phyloP scores from a whole-genome alignment of 2,797 vertebrate species.

The Melanotaenia maccullochi region DNA sequence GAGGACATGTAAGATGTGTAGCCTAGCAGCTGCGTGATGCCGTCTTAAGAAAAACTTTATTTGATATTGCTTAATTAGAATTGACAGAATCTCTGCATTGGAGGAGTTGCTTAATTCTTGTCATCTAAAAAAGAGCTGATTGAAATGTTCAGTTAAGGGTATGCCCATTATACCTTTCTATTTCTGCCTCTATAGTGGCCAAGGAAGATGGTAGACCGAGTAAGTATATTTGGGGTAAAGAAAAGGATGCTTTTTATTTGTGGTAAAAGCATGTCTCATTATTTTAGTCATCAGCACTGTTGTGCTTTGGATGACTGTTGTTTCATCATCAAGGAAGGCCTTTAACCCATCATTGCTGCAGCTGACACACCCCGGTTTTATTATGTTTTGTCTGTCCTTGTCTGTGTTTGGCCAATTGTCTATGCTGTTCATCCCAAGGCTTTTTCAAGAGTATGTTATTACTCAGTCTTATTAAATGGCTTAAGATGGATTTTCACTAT shows the following conservation, averaged over 20 bases:
- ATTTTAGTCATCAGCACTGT: constrained; percentile 53
- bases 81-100: constrained; percentile 30
- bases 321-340: constrained; percentile 63
- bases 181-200: constrained; percentile 78
- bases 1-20: constrained; percentile 88
- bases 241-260: constrained; percentile 56
- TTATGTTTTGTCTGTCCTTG: constrained; percentile 51
- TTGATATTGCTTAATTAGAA: constrained; percentile 6
- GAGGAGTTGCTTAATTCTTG: constrained; percentile 16
- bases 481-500: constrained; percentile 58
- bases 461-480: constrained; percentile 38
- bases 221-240: constrained; percentile 74
- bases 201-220: constrained; percentile 52
- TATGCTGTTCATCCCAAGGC: constrained; percentile 49
- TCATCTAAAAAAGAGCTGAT: constrained; percentile 37
- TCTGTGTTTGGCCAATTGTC: constrained; percentile 45
- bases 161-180: constrained; percentile 71
- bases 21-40: background rate
- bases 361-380: constrained; percentile 40
- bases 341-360: constrained; percentile 64
- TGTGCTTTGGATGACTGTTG: constrained; percentile 61
- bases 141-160: constrained; percentile 52
- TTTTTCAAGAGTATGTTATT: constrained; percentile 52
- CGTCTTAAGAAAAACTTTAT: background rate
- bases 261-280: constrained; percentile 71